These are phyloP conservation scores for Clarias pachynema DNA, from an alignment of 2,797 vertebrate genomes.

Conservation along the genomic window DNA sequence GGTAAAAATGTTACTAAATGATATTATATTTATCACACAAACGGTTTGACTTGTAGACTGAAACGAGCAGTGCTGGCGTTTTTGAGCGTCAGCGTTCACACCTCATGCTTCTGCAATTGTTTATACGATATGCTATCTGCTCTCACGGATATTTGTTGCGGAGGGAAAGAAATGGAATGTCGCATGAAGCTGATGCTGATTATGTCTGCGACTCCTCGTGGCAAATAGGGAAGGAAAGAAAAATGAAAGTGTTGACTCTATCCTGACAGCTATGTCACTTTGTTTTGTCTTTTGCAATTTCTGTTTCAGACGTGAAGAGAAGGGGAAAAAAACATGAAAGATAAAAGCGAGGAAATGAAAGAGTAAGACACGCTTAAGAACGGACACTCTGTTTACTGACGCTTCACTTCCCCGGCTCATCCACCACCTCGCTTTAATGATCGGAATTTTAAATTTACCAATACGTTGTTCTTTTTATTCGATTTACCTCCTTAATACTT, in stretches of 20 bases:
- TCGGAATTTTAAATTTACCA: neutral
- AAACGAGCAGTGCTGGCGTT: neutral
- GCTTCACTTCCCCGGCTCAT: neutral
- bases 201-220: slow-evolving; percentile 1
- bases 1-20: slow-evolving; percentile 36
- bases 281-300: slow-evolving; percentile 11
- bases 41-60: neutral
- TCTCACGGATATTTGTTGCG: slow-evolving; percentile 36
- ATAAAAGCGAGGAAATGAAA: slow-evolving; percentile 11
- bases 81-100: slow-evolving; percentile 23
- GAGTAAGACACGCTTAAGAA: neutral
- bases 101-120: slow-evolving; percentile 38
- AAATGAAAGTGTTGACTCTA: slow-evolving; percentile 22
- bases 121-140: slow-evolving; percentile 43
- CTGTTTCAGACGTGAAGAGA: neutral
- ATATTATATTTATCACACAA: slow-evolving; percentile 47
- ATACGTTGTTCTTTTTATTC: neutral
- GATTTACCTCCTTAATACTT: neutral
- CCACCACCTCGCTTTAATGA: neutral
- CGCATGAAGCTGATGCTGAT: slow-evolving; percentile 33
- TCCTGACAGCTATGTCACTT: slow-evolving; percentile 15
- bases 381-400: neutral
- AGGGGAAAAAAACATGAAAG: neutral
- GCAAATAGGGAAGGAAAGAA: neutral
- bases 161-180: slow-evolving; percentile 38